Conservation (phyloP, 2,797 vertebrate genomes). For the Gobionotothen gibberifrons region DNA sequence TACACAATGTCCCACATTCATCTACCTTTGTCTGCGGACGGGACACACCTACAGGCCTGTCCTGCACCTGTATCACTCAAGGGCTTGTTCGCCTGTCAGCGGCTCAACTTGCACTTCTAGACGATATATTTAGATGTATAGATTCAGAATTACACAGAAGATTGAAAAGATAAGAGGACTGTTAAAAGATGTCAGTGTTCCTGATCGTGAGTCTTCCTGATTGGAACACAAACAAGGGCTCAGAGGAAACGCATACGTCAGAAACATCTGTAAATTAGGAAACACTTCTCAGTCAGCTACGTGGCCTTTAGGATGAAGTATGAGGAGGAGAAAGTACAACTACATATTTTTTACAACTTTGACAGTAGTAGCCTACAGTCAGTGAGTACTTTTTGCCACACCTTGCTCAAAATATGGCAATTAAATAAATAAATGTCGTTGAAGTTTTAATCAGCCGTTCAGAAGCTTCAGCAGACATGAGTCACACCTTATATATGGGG, state of each 20-base stretch:
- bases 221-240: conserved; percentile 3
- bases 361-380: too few species aligned
- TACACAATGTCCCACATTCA: conserved; percentile 35
- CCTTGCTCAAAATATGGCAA: background rate
- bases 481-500: too few species aligned
- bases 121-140: background rate
- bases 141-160: conserved; percentile 2
- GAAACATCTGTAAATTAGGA: conserved; percentile 23
- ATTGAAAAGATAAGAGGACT: background rate
- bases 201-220: conserved; percentile 1
- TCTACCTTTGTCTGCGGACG: conserved; percentile 44
- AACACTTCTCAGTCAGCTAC: background rate
- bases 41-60: conserved; percentile 48
- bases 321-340: background rate
- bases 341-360: background rate
- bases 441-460: too few species aligned
- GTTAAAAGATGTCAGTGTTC: background rate
- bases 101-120: background rate
- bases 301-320: conserved; percentile 1
- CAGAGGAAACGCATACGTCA: background rate
- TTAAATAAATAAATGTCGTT: background rate
- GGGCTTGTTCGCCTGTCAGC: conserved; percentile 10
- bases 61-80: conserved; percentile 25
- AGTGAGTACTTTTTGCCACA: background rate
- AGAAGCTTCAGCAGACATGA: too few species aligned